Evolutionary conservation across 2,113 vertebrate genomes (phyloP).

Genomic region (Paramisgurnus dabryanus): DNA sequence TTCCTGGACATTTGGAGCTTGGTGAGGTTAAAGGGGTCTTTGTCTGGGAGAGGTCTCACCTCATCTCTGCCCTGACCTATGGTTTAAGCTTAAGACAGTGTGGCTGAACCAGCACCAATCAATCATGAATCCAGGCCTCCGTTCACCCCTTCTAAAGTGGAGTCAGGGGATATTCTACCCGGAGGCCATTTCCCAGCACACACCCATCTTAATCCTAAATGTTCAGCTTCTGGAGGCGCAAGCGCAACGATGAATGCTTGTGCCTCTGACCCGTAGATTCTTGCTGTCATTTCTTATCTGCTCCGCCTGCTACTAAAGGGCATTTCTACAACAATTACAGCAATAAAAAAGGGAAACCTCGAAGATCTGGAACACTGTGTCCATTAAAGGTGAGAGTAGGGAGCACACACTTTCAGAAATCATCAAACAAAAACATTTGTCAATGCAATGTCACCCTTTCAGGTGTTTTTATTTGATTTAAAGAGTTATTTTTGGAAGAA

Average conservation of each 20-base stretch:
- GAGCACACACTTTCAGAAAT: background rate
- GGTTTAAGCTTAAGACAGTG: slow-evolving; percentile 38
- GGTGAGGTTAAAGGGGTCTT: background rate
- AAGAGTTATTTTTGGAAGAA: background rate
- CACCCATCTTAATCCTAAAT: slow-evolving; percentile 18
- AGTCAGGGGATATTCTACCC: slow-evolving; percentile 17
- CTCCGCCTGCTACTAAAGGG: background rate
- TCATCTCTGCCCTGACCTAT: slow-evolving; percentile 41
- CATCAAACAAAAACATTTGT: background rate
- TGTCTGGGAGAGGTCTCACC: slow-evolving; percentile 40
- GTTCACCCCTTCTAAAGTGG: background rate
- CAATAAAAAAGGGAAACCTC: slow-evolving; percentile 24
- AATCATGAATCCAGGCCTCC: slow-evolving; percentile 26
- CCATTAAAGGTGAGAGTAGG: background rate
- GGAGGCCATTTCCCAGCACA: slow-evolving; percentile 42
- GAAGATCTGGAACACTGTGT: slow-evolving; percentile 19
- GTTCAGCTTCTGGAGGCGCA: slow-evolving; percentile 31
- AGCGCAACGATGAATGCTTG: slow-evolving; percentile 37
- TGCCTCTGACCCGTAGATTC: slow-evolving; percentile 39
- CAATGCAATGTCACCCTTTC: background rate
- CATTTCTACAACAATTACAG: slow-evolving; percentile 17
- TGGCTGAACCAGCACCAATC: slow-evolving; percentile 49
- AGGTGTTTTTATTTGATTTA: background rate
- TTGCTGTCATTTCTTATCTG: slow-evolving; percentile 39
- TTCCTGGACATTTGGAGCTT: slow-evolving; percentile 24